Evolutionary conservation across 30 jellyfish, hydroid and myxozoan genomes (phyloP).

Genomic region (Nemopilema nomurai): DNA sequence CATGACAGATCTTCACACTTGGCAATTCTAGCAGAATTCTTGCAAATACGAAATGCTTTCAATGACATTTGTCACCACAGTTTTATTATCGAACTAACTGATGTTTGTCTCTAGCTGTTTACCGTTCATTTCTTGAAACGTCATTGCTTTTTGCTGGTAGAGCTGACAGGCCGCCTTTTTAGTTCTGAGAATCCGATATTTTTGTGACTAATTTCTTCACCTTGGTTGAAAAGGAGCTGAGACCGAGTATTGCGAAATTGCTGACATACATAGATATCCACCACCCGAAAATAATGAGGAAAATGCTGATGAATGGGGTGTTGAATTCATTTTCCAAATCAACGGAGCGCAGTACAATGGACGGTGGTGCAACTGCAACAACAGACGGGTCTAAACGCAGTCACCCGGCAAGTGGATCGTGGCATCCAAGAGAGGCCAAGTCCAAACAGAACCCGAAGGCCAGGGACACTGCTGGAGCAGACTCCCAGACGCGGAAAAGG

Average conservation of each 20-base stretch:
- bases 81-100: no score
- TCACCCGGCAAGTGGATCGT: background rate
- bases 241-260: slow-evolving; percentile 33
- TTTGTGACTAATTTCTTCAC: background rate
- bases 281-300: slow-evolving; percentile 71
- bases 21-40: no score
- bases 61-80: no score
- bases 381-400: background rate
- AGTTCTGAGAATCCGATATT: background rate
- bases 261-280: slow-evolving; percentile 51
- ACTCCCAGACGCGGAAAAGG: background rate
- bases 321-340: slow-evolving; percentile 68
- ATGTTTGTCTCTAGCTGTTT: no score
- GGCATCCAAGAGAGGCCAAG: background rate
- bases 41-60: no score
- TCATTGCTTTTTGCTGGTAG: no score
- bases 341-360: background rate
- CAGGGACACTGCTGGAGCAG: background rate
- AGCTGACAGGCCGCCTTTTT: no score
- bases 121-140: no score
- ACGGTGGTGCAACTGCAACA: background rate
- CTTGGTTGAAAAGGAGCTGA: slow-evolving; percentile 25
- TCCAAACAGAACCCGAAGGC: background rate
- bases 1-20: background rate
- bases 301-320: slow-evolving; percentile 77